Percentiles rank a stretch among this genome's conserved stretches.
Conservation (phyloP, 2,113 vertebrate genomes). For the Oreamnos americanus region DNA sequence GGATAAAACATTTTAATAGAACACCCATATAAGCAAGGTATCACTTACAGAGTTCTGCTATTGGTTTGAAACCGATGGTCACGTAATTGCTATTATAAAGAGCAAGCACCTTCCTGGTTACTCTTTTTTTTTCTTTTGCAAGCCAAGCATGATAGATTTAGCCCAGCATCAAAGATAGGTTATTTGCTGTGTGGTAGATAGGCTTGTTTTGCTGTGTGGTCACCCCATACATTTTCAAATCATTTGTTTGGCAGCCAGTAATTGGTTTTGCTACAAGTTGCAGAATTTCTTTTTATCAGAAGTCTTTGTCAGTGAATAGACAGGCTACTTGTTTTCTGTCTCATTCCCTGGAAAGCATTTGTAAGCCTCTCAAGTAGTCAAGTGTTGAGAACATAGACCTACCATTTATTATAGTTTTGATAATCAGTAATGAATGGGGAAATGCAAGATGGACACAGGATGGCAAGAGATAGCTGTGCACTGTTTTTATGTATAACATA, state of each 20-base stretch:
- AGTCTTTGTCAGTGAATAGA: neutral
- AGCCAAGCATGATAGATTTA: neutral
- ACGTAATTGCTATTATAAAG: neutral
- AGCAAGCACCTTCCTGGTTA: neutral
- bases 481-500: neutral
- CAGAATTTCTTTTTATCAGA: neutral
- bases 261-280: neutral
- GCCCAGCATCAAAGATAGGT: neutral
- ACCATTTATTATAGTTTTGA: neutral
- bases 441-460: neutral
- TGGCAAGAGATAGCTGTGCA: neutral
- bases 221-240: neutral
- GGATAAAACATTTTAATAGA: neutral
- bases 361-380: neutral
- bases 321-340: neutral
- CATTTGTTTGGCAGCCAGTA: neutral
- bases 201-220: conserved; percentile 6
- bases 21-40: neutral
- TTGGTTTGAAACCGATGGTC: conserved; percentile 6
- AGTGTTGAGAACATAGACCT: neutral
- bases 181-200: neutral
- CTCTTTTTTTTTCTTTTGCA: neutral
- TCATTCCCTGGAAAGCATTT: neutral
- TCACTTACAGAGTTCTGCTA: neutral
- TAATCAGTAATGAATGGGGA: neutral